Base-by-base conservation (phyloP, 53 echinoderm and acorn worm species). In the Mesocentrotus franciscanus region DNA sequence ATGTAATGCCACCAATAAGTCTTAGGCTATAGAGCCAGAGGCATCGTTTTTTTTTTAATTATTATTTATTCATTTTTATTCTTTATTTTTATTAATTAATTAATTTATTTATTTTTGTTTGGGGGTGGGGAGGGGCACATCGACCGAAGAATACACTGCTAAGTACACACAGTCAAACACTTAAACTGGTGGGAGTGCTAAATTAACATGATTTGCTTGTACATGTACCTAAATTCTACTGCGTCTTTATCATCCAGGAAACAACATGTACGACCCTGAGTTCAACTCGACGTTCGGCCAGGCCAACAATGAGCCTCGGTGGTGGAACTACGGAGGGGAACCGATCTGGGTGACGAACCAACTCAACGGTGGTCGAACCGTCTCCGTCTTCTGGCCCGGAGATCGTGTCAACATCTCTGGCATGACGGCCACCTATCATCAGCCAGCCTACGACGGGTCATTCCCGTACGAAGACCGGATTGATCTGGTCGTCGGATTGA, bases 181-280 rank as follows among this genome's bases (percentile, higher is more conserved):
- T 3, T 39, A 3, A 39, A n/a, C n/a, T n/a, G n/a, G n/a, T n/a
- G n/a, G n/a, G n/a, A 39, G 39, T 39, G 39, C 3, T 39, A 1
- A 39, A 39, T 39, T 1, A 3, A 1, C 39, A 39, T 39, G 39
- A 39, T 39, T 39, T 39, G 1, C 39, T 39, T 39, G 39, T 39
- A 39, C 3, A 24, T 70, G 8, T 22, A 3, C 70, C 8, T 20
- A 24, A 70, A 70, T 70, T 26, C 22, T 27, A 72, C 72, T 72
- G 22, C 30, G 27, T 27, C 30, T 72, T 76, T 79, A 39, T 79
- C 8, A 32, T 18, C 33, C 71, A 94, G 94, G 94, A 27, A 97
- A 97, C 89, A 27, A 84, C 15, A 97, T 97, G 97, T 97, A 97
- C 71, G 96, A 97, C 90, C 97, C 97, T 2, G 92, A 36, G n/a